Evolutionary conservation across 2,113 vertebrate genomes (phyloP), one percentile per base, ranked within the genome.

Genomic region (Salvelinus sp.): DNA sequence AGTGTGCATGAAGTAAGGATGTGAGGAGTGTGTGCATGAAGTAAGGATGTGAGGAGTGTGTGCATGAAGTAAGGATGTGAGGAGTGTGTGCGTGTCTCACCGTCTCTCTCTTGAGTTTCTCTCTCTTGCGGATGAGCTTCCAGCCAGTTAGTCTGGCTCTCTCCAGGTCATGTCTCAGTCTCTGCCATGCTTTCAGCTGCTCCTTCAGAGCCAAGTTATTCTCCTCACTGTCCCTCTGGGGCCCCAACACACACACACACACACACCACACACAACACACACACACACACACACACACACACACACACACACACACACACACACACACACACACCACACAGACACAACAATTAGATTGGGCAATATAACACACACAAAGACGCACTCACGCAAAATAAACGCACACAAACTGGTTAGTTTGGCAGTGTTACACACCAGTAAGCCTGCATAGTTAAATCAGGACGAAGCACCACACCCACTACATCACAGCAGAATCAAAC

Each of bases 101-200:
- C 88, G 96, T 96, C 92, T 99, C 98, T 90, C 97, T 95, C 91
- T 99, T 99, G 89, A 98, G 93, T 82, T 99, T 99, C 86, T 99
- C 98, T 79, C 98, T 94, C 91, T 99, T 99, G 82, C 97, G 96
- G 80, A 99, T 99, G 87, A 99, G 94, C 88, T 99, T 99, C 98
- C 86, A 99, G n/a, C 98, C 87, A 99, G 91, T 47, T 47, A 99
- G 94, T 85, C 98, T 92, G 16, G 97, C 98, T 69, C 98, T 93
- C 91, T 99, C 98, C 38, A 99, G 93, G 92, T 99, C 98, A 18
- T 99, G 98, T 81, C 98, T 92, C 73, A 99, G 95, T 75, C 97
- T 92, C 92, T 99, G 98, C 98, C 97, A 99, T 1, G 97, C 98
- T 87, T 99, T 99, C 75, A 98, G 94, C 91, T 99, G 97, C 89